Conservation (phyloP, 2,888 invertebrate species). For the Agonopterix arenella region DNA sequence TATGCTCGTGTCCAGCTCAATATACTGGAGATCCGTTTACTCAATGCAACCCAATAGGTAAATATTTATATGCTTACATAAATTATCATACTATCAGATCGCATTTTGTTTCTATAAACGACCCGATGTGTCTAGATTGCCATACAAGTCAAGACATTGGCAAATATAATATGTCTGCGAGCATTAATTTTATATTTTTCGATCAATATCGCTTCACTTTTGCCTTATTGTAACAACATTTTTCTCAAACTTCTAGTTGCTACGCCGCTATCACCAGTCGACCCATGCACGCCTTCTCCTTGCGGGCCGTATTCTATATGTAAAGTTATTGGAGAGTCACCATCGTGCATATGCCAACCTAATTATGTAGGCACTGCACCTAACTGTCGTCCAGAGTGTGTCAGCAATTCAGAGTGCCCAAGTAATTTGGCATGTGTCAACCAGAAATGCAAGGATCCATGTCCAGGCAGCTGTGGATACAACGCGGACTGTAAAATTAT, state of each 20-base stretch:
- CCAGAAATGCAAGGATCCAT: slow-evolving; percentile 83
- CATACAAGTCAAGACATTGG: no score
- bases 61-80: slow-evolving; percentile 8
- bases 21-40: slow-evolving; percentile 85
- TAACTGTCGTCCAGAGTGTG: slow-evolving; percentile 81
- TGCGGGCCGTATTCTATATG: slow-evolving; percentile 82
- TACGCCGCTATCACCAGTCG: slow-evolving; percentile 53
- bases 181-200: no score
- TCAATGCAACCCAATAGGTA: slow-evolving; percentile 76
- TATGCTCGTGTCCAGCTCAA: slow-evolving; percentile 80
- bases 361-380: slow-evolving; percentile 80
- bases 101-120: neutral
- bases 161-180: no score
- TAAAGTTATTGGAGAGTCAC: slow-evolving; percentile 78
- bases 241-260: slow-evolving; percentile 35
- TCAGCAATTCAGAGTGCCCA: slow-evolving; percentile 81
- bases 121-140: no score
- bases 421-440: slow-evolving; percentile 81
- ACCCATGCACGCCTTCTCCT: slow-evolving; percentile 81
- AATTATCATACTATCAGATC: neutral
- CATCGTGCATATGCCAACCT: slow-evolving; percentile 80
- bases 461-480: slow-evolving; percentile 81
- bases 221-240: no score
- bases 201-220: no score
- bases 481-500: slow-evolving; percentile 85